Conservation (phyloP, 2,888 invertebrate species). For the Anoplius nigerrimus region DNA sequence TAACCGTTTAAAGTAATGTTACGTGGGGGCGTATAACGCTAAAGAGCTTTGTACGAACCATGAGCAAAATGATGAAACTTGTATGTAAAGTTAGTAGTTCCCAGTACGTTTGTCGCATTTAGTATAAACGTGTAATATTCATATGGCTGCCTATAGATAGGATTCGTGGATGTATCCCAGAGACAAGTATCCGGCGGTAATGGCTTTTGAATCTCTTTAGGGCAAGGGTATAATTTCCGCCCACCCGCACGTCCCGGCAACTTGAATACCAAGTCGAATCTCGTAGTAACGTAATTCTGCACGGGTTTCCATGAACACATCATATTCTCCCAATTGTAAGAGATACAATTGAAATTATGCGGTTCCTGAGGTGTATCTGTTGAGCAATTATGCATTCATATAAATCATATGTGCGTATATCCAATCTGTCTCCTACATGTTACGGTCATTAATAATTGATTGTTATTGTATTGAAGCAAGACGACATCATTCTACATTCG, state of each 20-base stretch:
- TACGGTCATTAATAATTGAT: no score
- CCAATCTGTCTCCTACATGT: no score
- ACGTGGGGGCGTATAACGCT: background rate
- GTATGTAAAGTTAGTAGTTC: constrained; percentile 76
- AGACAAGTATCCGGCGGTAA: constrained; percentile 70
- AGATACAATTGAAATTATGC: constrained; percentile 83
- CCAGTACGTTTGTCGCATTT: constrained; percentile 80
- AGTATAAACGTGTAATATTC: constrained; percentile 79
- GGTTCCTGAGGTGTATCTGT: constrained; percentile 80
- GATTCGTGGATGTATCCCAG: constrained; percentile 76
- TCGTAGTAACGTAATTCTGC: constrained; percentile 78
- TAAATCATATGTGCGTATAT: background rate
- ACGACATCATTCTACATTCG: no score
- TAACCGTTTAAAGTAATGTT: background rate
- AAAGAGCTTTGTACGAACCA: constrained; percentile 67
- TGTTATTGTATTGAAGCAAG: no score
- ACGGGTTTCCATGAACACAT: constrained; percentile 85
- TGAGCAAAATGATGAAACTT: constrained; percentile 79
- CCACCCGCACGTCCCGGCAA: constrained; percentile 73
- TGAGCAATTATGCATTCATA: no score
- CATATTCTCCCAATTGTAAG: constrained; percentile 84
- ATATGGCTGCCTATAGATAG: constrained; percentile 77
- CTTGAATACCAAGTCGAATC: constrained; percentile 76
- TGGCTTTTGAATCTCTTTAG: constrained; percentile 47
- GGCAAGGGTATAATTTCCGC: constrained; percentile 62